Percentiles rank a stretch among this genome's conserved stretches.
phyloP scores from a whole-genome alignment of 2,113 vertebrate genomes.

The Pygathrix nemaeus region DNA sequence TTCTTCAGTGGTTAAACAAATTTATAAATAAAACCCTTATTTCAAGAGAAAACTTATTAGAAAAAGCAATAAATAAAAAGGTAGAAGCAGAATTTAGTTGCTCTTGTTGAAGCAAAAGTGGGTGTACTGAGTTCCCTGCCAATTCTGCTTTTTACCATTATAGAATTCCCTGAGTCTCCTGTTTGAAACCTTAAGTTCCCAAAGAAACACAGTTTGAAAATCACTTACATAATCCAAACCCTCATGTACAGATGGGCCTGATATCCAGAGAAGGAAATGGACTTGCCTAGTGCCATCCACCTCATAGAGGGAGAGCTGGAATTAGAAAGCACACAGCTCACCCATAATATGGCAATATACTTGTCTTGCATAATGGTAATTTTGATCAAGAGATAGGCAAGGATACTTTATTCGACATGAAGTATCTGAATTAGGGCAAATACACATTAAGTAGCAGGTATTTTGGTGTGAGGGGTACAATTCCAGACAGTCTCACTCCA shows the following conservation, averaged over 20 bases:
- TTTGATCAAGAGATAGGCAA: neutral
- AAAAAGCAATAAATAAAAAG: neutral
- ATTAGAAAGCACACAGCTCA: neutral
- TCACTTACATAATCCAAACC: neutral
- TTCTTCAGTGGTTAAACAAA: conserved; percentile 1
- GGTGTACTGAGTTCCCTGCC: neutral
- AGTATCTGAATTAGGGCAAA: neutral
- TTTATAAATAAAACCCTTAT: neutral
- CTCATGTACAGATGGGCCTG: neutral
- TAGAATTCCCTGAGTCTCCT: neutral
- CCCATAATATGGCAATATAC: neutral
- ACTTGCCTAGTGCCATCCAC: neutral
- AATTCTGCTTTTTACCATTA: neutral
- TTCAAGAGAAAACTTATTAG: neutral
- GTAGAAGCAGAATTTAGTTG: neutral
- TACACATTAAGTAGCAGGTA: neutral
- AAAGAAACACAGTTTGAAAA: conserved; percentile 42
- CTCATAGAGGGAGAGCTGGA: neutral
- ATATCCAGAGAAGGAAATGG: neutral
- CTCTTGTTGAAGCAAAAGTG: neutral
- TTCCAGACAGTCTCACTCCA: neutral
- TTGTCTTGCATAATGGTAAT: neutral
- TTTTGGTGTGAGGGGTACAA: neutral
- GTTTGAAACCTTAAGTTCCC: neutral
- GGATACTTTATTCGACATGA: neutral